Conservation (phyloP, 1,140 invertebrate genomes). For the Hycleus cichorii region DNA sequence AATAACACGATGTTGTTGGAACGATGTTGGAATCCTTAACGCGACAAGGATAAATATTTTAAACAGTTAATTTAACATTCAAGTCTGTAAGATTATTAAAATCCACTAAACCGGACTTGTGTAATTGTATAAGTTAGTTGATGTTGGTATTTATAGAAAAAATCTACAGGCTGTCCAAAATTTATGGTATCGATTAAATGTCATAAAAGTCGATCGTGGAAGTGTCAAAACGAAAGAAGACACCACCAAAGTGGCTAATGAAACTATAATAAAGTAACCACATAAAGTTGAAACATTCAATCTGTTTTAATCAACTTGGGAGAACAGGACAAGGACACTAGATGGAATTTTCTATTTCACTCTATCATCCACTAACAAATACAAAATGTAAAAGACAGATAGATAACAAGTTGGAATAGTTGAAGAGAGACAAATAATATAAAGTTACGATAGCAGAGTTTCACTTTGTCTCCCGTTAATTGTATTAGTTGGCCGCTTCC, state of each 20-base stretch:
- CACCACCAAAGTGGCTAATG: constrained; percentile 31
- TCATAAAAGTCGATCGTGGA: background rate
- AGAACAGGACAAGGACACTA: constrained; percentile 21
- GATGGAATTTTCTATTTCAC: background rate
- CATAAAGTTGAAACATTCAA: constrained; percentile 41
- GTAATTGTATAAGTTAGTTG: background rate
- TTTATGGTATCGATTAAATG: background rate
- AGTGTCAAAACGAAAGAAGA: background rate
- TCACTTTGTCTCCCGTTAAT: constrained; percentile 44
- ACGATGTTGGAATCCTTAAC: constrained; percentile 19
- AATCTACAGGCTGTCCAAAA: background rate
- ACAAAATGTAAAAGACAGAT: background rate
- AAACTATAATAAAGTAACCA: constrained; percentile 39
- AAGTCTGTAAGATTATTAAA: constrained; percentile 13
- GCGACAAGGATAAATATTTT: constrained; percentile 32
- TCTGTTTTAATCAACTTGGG: constrained; percentile 42
- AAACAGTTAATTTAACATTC: constrained; percentile 32
- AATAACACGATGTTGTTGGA: constrained; percentile 20
- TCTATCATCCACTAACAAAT: background rate
- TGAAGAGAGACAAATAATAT: no score
- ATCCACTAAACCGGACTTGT: background rate
- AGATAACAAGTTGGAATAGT: constrained; percentile 8
- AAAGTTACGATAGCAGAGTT: constrained; percentile 43
- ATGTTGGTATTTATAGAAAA: background rate
- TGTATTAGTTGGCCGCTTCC: constrained; percentile 41